Evolutionary conservation across 2,113 vertebrate species (phyloP).

Genomic region (Australoheros scitulus): DNA sequence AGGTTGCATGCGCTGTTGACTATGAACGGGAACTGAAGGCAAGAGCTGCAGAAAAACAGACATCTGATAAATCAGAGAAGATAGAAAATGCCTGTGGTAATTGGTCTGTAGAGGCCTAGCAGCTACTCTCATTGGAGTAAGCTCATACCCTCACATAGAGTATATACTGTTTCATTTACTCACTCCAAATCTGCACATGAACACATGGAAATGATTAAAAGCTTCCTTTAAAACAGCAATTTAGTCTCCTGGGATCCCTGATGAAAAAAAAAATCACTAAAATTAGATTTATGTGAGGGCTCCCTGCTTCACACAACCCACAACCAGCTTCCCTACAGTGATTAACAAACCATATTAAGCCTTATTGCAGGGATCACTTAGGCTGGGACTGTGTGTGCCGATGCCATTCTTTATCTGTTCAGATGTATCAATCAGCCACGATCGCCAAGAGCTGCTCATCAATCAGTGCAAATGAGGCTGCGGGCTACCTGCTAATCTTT

Average conservation of each 20-base stretch:
- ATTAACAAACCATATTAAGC: conserved; percentile 47
- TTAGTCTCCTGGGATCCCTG: conserved; percentile 26
- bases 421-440: conserved; percentile 45
- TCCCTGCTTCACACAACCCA: background rate
- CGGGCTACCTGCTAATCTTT: conserved; percentile 34
- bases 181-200: background rate
- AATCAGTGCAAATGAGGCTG: conserved; percentile 43
- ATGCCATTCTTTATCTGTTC: conserved; percentile 20
- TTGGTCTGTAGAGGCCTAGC: conserved; percentile 1
- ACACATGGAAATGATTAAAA: conserved; percentile 39
- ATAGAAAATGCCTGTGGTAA: conserved; percentile 31
- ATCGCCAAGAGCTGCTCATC: conserved; percentile 23
- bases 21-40: conserved; percentile 5
- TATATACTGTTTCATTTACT: background rate
- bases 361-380: conserved; percentile 38
- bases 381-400: conserved; percentile 17
- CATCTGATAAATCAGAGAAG: conserved; percentile 47
- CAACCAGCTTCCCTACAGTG: conserved; percentile 10
- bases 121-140: background rate
- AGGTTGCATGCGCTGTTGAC: background rate
- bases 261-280: conserved; percentile 27
- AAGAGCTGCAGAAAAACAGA: conserved; percentile 19
- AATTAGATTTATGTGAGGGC: conserved; percentile 15
- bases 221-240: conserved; percentile 38
- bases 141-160: background rate